A percentile compares a stretch with the other conserved stretches of the same genome.
phyloP scores from a whole-genome alignment of 2,888 invertebrate species.

The Drosophila tripunctata region DNA sequence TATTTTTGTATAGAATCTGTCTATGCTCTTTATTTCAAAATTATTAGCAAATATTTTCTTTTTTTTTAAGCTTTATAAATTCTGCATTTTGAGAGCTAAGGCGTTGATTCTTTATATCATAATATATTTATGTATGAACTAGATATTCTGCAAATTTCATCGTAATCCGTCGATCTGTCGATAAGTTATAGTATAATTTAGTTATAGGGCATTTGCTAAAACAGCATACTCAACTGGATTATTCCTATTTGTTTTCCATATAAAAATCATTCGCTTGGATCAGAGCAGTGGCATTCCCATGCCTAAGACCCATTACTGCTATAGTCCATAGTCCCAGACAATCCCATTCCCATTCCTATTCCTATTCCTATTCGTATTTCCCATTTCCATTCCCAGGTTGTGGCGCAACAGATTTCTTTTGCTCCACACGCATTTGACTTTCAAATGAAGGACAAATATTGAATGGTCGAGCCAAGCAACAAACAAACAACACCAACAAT shows the following conservation, averaged over 20 bases:
- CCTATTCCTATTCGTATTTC: conserved; percentile 13
- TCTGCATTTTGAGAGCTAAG: background rate
- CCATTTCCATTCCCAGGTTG: conserved; percentile 33
- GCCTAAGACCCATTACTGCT: conserved; percentile 3
- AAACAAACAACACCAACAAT: conserved; percentile 45
- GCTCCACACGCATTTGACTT: conserved; percentile 78
- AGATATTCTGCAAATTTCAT: background rate
- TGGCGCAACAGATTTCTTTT: conserved; percentile 74
- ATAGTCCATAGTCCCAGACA: background rate
- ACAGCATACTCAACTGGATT: background rate
- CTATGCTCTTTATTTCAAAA: too few relatives aligned
- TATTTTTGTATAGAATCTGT: too few relatives aligned
- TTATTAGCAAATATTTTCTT: background rate
- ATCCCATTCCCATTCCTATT: conserved; percentile 23
- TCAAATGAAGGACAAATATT: conserved; percentile 81
- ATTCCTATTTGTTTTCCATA: background rate
- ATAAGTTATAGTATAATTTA: background rate
- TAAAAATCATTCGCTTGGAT: conserved; percentile 36
- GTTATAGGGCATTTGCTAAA: background rate
- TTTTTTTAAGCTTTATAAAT: too few relatives aligned
- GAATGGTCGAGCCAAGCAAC: conserved; percentile 58
- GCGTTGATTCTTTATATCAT: background rate
- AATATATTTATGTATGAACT: background rate
- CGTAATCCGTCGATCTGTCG: too few relatives aligned
- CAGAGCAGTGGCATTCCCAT: conserved; percentile 16